phyloP scores from a whole-genome alignment of 2,888 invertebrate genomes.

The Caenorhabditis sp. region DNA sequence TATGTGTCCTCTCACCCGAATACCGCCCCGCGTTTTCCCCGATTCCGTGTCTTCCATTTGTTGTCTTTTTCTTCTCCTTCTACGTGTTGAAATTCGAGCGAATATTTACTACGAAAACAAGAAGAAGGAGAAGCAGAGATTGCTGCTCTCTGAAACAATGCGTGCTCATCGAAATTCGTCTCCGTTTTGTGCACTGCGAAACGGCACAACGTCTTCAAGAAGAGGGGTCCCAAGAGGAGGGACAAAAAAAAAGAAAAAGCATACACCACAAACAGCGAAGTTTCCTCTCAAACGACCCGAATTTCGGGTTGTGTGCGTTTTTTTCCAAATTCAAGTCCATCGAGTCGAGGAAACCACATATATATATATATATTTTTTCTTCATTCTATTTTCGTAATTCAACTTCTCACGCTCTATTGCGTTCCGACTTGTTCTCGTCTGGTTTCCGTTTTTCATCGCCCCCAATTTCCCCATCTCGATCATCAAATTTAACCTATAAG shows the following conservation, averaged over 20 bases:
- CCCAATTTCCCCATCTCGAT: slow-evolving; percentile 7
- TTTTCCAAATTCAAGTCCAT: neutral
- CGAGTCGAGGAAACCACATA: slow-evolving; percentile 2
- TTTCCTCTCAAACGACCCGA: slow-evolving; percentile 2
- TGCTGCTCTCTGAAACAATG: slow-evolving; percentile 45
- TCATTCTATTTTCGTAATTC: slow-evolving; percentile 32
- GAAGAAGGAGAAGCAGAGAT: slow-evolving; percentile 3
- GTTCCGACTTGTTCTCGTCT: slow-evolving; percentile 46
- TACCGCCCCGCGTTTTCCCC: slow-evolving; percentile 14
- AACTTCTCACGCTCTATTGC: slow-evolving; percentile 45
- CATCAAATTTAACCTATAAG: slow-evolving; percentile 26
- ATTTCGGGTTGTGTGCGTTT: slow-evolving; percentile 18
- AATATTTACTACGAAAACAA: slow-evolving; percentile 26
- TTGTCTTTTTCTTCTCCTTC: neutral
- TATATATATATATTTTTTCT: slow-evolving; percentile 23
- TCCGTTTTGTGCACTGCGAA: slow-evolving; percentile 17
- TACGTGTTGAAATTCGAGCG: slow-evolving; percentile 47
- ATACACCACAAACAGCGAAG: slow-evolving; percentile 33
- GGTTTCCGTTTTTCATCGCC: neutral
- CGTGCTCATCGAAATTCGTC: slow-evolving; percentile 45
- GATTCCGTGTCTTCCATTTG: slow-evolving; percentile 5
- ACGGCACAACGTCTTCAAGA: slow-evolving; percentile 44
- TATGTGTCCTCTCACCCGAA: slow-evolving; percentile 12
- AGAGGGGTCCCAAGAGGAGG: slow-evolving; percentile 36
- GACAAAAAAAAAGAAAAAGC: slow-evolving; percentile 29